Evolutionary conservation across 2,888 invertebrate species (phyloP).

Genomic region (Cephus rjabovi): DNA sequence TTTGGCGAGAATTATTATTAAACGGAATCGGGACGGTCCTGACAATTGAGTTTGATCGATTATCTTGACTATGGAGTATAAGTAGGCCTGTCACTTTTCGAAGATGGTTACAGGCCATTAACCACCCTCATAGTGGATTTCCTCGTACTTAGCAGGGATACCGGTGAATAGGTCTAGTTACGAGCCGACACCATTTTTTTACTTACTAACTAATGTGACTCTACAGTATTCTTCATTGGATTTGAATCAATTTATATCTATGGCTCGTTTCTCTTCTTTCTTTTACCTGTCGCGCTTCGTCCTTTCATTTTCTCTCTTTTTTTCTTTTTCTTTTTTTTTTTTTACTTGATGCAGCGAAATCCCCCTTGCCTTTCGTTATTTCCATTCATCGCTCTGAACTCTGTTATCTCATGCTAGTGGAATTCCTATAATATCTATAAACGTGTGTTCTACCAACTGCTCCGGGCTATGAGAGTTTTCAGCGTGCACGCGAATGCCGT

Average conservation of each 20-base stretch:
- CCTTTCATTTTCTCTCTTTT: too few species aligned
- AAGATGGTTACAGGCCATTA: constrained; percentile 41
- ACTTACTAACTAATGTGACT: not conserved
- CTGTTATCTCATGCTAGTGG: too few species aligned
- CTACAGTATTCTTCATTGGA: not conserved
- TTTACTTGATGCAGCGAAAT: too few species aligned
- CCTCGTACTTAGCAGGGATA: constrained; percentile 16
- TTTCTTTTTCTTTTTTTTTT: too few species aligned
- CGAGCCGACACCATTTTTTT: not conserved
- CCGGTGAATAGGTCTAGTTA: constrained; percentile 9
- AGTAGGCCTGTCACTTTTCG: constrained; percentile 26
- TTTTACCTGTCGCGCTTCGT: too few species aligned
- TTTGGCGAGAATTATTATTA: not conserved
- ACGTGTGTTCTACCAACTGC: too few species aligned
- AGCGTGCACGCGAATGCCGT: constrained; percentile 19
- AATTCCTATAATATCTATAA: too few species aligned
- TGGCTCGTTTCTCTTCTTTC: too few species aligned
- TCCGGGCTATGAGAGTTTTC: too few species aligned
- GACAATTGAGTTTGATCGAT: constrained; percentile 31
- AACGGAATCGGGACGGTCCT: not conserved
- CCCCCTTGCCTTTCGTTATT: too few species aligned
- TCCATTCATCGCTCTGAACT: too few species aligned
- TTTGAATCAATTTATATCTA: not conserved
- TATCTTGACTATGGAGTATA: constrained; percentile 13
- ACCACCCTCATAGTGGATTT: constrained; percentile 34